Conservation (phyloP, 2,797 vertebrate species). For the Muscicapa striata region DNA sequence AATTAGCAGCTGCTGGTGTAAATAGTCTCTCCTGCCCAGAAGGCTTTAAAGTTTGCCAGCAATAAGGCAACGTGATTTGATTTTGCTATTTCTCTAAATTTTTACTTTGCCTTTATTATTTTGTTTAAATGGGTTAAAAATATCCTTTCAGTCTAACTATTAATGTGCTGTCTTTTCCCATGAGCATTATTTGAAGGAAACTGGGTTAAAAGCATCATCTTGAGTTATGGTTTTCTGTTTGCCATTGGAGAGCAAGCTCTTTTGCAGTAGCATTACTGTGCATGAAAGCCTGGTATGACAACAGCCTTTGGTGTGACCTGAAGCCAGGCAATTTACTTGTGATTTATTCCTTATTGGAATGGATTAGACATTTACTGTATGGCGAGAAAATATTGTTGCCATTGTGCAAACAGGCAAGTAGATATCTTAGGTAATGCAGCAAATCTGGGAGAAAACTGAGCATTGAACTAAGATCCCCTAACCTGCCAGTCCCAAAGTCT, state of each 20-base stretch:
- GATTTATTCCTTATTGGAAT: not conserved
- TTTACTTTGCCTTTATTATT: not conserved
- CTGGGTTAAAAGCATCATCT: conserved; percentile 8
- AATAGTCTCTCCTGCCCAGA: not conserved
- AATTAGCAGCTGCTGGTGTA: not conserved
- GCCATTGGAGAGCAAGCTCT: not conserved
- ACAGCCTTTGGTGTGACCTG: not conserved
- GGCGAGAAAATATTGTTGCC: not conserved
- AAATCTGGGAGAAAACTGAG: not conserved
- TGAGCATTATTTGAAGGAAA: not conserved
- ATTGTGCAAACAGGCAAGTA: not conserved
- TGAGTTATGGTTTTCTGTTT: not conserved
- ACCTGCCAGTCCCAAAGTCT: not conserved
- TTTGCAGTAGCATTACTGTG: not conserved
- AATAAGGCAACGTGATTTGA: not conserved
- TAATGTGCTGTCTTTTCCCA: not conserved
- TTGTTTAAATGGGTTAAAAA: conserved; percentile 4
- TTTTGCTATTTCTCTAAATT: not conserved
- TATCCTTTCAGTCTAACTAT: not conserved
- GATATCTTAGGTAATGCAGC: not conserved
- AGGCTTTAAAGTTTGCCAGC: not conserved
- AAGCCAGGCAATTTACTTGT: not conserved
- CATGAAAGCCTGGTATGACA: not conserved
- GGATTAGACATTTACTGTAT: not conserved
- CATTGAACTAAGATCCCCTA: not conserved